Evolutionary conservation across 2,113 vertebrate species (phyloP).

Genomic region (Nycticryphes semicollaris): DNA sequence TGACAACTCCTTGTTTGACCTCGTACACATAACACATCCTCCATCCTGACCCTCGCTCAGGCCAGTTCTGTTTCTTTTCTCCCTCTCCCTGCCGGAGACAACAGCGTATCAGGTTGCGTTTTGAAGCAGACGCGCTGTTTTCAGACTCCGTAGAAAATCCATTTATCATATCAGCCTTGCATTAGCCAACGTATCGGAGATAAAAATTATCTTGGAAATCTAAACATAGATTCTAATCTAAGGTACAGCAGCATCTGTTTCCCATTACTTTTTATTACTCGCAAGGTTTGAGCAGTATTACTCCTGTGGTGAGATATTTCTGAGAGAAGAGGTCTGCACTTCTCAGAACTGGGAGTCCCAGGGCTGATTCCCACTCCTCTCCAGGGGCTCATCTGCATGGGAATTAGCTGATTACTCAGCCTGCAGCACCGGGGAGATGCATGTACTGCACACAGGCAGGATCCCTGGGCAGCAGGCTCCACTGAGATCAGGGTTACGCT

Average conservation of each 20-base stretch:
- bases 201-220: slow-evolving; percentile 58
- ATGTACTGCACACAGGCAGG: neutral
- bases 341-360: slow-evolving; percentile 30
- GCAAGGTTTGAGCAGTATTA: slow-evolving; percentile 51
- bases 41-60: rapidly evolving
- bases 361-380: neutral
- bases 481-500: neutral
- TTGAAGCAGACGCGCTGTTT: neutral
- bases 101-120: neutral
- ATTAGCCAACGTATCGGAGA: slow-evolving; percentile 37
- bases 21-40: neutral
- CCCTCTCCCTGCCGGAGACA: neutral
- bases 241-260: slow-evolving; percentile 69
- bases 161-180: slow-evolving; percentile 40
- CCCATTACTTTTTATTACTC: slow-evolving; percentile 65
- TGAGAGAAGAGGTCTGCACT: neutral
- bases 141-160: neutral
- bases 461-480: neutral
- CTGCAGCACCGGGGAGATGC: neutral
- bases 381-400: slow-evolving; percentile 34
- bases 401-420: slow-evolving; percentile 38
- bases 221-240: slow-evolving; percentile 63
- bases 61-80: slow-evolving; percentile 18
- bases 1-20: neutral
- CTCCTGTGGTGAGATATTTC: slow-evolving; percentile 42